Conservation (phyloP, 2,113 vertebrate genomes). For the Pyxicephalus adspersus region DNA sequence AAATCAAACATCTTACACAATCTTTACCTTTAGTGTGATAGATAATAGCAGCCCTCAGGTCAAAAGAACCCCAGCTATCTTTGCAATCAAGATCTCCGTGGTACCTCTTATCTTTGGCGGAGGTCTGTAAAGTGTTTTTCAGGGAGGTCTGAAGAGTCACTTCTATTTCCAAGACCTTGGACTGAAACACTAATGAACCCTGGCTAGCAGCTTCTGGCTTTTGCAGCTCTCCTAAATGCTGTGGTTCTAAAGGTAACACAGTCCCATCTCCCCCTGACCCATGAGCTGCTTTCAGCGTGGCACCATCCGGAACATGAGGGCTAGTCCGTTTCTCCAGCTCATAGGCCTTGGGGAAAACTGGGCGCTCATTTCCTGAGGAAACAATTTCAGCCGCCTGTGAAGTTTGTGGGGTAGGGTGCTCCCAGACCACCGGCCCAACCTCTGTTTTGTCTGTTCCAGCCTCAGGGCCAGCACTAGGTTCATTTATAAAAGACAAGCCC, state of each 20-base stretch:
- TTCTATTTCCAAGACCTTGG: slow-evolving; percentile 86
- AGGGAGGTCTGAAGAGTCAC: slow-evolving; percentile 78
- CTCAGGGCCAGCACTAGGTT: slow-evolving; percentile 88
- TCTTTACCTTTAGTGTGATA: slow-evolving; percentile 98
- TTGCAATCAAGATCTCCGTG: slow-evolving; percentile 87
- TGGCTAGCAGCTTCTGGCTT: slow-evolving; percentile 78
- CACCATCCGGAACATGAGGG: slow-evolving; percentile 76
- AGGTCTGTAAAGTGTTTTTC: slow-evolving; percentile 84
- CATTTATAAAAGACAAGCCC: slow-evolving; percentile 99
- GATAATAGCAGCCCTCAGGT: slow-evolving; percentile 92
- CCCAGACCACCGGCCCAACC: slow-evolving; percentile 78
- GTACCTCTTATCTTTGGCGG: slow-evolving; percentile 85
- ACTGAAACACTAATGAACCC: slow-evolving; percentile 82
- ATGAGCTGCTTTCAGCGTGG: slow-evolving; percentile 69
- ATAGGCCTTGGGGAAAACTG: slow-evolving; percentile 82
- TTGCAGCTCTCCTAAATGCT: slow-evolving; percentile 77
- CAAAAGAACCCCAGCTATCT: slow-evolving; percentile 90
- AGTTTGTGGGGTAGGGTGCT: slow-evolving; percentile 77
- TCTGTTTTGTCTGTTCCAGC: slow-evolving; percentile 71
- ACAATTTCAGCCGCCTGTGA: slow-evolving; percentile 78
- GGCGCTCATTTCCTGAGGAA: slow-evolving; percentile 81
- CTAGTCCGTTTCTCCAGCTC: slow-evolving; percentile 93
- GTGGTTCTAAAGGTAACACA: slow-evolving; percentile 77
- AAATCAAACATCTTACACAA: background rate
- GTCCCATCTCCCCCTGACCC: slow-evolving; percentile 75